Base-by-base conservation (phyloP, 2,113 vertebrate genomes). In the Myotis brandtii region DNA sequence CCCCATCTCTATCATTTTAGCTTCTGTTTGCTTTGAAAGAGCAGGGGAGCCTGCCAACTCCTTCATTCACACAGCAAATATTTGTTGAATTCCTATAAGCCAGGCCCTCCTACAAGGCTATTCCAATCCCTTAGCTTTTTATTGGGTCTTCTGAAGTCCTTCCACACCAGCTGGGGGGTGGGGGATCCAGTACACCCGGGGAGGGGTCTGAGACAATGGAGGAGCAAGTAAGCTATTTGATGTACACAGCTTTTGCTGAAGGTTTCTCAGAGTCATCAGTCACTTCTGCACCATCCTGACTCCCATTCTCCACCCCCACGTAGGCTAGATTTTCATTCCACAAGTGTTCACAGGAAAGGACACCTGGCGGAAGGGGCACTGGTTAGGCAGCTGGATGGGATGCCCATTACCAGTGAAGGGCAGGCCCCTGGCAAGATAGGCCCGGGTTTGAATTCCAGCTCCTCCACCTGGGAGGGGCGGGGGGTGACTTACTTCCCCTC, bases 41-140 rank as follows among this genome's bases (percentile, higher is more conserved):
- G 90, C 46, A 18, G 4, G 14, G 13, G 18, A 48, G 25, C 27
- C 34, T 64, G 94, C 88, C 93, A 94, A 7, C 67, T 59, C 77
- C 77, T 87, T 79, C 85, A 56, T 48, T 72, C 85, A 70, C 94
- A 96, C 14, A 37, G 94, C 95, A 97, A 97, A 95, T 96, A 97
- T 97, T 95, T 97, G 93, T 9, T 48, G 91, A 96, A 77, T 73
- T 93, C 94, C 73, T 75, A 40, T 66, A 75, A 79, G 50, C 70
- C 90, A 73, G 84, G 91, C 88, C 76, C 48, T 72, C 81, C 48
- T 72, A 76, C 37, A 34, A 69, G 50, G 67, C 50, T 62, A 83
- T 69, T 79, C 54, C 54, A 82, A 43, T 54, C 70, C 40, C 86
- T 37, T 12, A 1, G 62, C 62, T 85, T 85, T 69, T 30, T 70